Conservation (phyloP, 2,888 invertebrate species). For the Patella caerulea region DNA sequence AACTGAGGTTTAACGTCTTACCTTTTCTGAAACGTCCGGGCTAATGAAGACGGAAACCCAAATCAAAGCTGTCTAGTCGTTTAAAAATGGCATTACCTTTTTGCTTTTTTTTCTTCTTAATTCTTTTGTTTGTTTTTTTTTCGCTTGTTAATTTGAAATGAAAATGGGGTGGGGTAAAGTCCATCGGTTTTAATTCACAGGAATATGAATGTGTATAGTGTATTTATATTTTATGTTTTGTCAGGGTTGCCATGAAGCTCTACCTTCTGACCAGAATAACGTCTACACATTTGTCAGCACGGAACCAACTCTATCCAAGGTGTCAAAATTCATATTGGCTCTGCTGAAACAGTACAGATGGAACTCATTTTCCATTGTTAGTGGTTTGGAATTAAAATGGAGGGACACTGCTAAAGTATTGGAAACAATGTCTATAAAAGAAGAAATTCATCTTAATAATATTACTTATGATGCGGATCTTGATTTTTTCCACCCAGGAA, state of each 20-base stretch:
- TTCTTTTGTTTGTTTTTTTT: no score
- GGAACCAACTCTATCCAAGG: conserved; percentile 92
- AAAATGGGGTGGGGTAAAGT: no score
- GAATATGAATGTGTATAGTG: no score
- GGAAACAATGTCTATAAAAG: conserved; percentile 80
- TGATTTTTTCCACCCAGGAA: conserved; percentile 50
- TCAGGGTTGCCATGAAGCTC: conserved; percentile 93
- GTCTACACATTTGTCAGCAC: conserved; percentile 85
- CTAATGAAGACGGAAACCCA: no score
- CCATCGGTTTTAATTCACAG: no score
- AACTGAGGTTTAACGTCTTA: no score
- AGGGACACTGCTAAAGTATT: conserved; percentile 80
- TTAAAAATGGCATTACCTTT: no score
- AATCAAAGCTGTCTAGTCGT: no score
- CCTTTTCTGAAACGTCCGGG: no score
- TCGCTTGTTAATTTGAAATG: no score
- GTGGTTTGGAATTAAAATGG: conserved; percentile 47
- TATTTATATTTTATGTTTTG: conserved; percentile 20
- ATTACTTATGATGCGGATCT: conserved; percentile 78
- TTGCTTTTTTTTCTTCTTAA: no score
- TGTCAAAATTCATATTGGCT: conserved; percentile 87
- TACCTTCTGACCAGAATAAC: conserved; percentile 80
- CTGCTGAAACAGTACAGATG: conserved; percentile 91
- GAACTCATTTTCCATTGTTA: conserved; percentile 81
- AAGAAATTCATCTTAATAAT: conserved; percentile 83